Conservation (phyloP, 1,140 invertebrate genomes). For the Drosophila kepulauana region DNA sequence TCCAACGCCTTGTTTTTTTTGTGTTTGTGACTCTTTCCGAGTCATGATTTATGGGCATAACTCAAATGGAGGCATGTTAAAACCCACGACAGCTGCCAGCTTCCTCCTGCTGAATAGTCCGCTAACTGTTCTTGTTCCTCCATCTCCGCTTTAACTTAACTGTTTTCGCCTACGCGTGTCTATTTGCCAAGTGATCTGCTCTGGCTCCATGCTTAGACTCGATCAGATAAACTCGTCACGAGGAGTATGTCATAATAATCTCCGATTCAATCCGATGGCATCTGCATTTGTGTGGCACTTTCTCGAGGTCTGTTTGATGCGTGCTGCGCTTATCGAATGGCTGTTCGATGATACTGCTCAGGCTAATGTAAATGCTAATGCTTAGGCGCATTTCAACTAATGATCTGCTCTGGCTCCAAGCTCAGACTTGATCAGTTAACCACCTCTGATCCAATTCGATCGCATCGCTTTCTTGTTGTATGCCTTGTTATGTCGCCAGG, state of each 20-base stretch:
- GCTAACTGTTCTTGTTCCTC: constrained; percentile 8
- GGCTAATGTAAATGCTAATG: neutral
- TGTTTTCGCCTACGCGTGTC: neutral
- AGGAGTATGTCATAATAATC: no score
- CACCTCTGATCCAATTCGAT: no score
- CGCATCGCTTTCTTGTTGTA: no score
- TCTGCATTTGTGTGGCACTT: no score
- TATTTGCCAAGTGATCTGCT: neutral
- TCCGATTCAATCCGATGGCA: no score
- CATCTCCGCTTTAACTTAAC: neutral
- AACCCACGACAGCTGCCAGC: constrained; percentile 22
- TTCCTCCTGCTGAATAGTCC: neutral
- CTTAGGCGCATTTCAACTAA: neutral
- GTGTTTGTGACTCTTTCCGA: neutral
- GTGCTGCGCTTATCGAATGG: constrained; percentile 10
- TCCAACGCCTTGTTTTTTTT: neutral
- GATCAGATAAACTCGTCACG: no score
- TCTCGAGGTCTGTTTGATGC: no score
- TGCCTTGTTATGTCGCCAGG: no score
- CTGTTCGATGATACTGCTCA: neutral
- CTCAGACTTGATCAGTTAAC: no score
- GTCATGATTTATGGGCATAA: neutral
- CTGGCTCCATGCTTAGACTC: no score
- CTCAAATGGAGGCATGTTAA: neutral
- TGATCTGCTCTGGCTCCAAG: no score